Base-by-base conservation (phyloP, 2,113 vertebrate genomes). In the Hippolais icterina region DNA sequence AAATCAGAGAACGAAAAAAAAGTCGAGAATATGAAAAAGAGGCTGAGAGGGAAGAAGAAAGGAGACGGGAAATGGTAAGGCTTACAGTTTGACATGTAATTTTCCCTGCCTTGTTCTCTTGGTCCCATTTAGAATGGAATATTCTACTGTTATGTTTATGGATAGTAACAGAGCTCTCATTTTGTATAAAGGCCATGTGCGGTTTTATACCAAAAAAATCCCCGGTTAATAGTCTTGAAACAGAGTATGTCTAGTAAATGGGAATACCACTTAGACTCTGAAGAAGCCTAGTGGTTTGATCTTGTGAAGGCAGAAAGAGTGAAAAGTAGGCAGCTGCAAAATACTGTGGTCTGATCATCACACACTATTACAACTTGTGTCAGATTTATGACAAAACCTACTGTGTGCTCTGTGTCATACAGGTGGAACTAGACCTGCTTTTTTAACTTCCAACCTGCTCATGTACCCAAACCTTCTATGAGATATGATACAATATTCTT, bases 1-100 rank as follows among this genome's bases (percentile, higher is more conserved):
- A 99, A 98, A 98, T 99, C 78, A 97, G 99, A 97, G 99, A 99
- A 97, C 97, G 99, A 90, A 99, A 99, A 96, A 99, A 99, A 97
- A 98, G 98, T 12, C 97, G 99, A 71, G 99, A 99, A 87, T 99
- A 99, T 91, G 98, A 98, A 85, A 99, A 99, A 90, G 99, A 99
- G 66, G 80, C 98, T 5, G 99, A 99, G 97, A 97, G 99, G 80
- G 99, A 99, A 91, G 99, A 99, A 75, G 99, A 99, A 97, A 99
- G 99, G 79, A 98, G 99, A 47, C 97, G 99, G 93, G 99, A 99
- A 96, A 99, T 98, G 98, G 98, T 99, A 98, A 97, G 96, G 74
- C 77, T 86, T 39, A 23, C 8, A 49, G 12, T 76, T 80, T n/a
- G 46, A 35, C 29, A 16, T 72, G 29, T 72, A 4, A 13, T n/a